Percentiles rank a stretch among this genome's conserved stretches.
Conservation (phyloP, 2,888 invertebrate genomes). For the Yponomeuta cagnagella region DNA sequence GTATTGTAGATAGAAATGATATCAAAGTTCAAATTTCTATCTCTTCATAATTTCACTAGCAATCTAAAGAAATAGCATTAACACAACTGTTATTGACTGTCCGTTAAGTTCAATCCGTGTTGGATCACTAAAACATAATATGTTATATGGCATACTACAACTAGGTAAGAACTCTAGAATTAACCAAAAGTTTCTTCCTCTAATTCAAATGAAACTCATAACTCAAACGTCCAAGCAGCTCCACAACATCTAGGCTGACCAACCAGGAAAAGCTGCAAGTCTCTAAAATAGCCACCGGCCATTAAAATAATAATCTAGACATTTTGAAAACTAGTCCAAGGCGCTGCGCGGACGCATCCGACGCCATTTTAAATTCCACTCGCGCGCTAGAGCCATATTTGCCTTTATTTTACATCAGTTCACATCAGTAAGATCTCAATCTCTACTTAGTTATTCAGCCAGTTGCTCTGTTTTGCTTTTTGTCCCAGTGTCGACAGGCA, state of each 20-base stretch:
- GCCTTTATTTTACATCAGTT: slow-evolving; percentile 47
- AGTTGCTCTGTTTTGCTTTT: slow-evolving; percentile 29
- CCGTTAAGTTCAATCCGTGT: too few species aligned
- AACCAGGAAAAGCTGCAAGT: slow-evolving; percentile 2
- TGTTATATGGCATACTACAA: not conserved
- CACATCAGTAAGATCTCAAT: slow-evolving; percentile 69
- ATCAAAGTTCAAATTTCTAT: too few species aligned
- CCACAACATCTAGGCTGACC: not conserved
- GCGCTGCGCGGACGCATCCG: slow-evolving; percentile 41
- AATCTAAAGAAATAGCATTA: too few species aligned
- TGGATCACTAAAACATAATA: too few species aligned
- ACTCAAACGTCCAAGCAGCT: not conserved
- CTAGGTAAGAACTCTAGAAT: not conserved
- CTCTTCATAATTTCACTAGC: too few species aligned
- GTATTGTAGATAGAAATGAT: too few species aligned
- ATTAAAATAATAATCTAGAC: slow-evolving; percentile 2
- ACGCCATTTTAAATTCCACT: slow-evolving; percentile 53
- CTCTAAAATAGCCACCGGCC: not conserved
- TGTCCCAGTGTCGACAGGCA: slow-evolving; percentile 20
- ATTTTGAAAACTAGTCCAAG: slow-evolving; percentile 37
- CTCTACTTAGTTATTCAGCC: slow-evolving; percentile 59
- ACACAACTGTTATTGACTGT: too few species aligned
- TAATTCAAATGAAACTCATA: slow-evolving; percentile 2
- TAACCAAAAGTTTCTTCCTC: not conserved
- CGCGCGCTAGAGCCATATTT: slow-evolving; percentile 60